phyloP scores from a whole-genome alignment of 2,113 vertebrate species.

The Nyctibius bracteatus region DNA sequence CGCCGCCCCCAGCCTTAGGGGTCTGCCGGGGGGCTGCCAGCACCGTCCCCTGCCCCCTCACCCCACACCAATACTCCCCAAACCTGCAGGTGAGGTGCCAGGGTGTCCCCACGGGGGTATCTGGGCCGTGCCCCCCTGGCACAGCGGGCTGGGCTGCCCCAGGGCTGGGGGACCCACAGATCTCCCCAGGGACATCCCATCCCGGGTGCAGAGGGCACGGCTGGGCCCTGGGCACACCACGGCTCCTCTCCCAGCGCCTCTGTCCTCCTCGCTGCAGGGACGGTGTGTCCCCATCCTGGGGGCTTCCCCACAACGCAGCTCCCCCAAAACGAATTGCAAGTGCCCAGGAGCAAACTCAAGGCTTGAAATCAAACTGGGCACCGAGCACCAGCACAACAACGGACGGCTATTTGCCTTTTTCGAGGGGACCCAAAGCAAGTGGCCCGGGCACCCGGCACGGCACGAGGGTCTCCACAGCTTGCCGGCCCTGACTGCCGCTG shows the following conservation, averaged over 20 bases:
- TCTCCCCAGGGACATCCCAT: not conserved
- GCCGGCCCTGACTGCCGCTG: rapidly evolving
- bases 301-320: not conserved
- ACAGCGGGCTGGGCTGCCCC: not conserved
- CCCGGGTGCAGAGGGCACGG: rapidly evolving
- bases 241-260: not conserved
- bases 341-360: not conserved
- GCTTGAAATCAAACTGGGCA: not conserved
- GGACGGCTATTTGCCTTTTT: not conserved
- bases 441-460: rapidly evolving
- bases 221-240: rapidly evolving
- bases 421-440: not conserved
- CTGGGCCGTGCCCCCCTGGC: rapidly evolving
- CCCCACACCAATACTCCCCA: rapidly evolving
- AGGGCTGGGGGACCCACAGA: not conserved
- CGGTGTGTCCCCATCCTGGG: rapidly evolving
- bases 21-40: not conserved
- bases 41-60: not conserved
- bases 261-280: rapidly evolving
- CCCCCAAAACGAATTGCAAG: not conserved
- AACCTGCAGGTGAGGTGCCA: not conserved
- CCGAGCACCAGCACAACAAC: not conserved
- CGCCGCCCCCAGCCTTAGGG: not conserved
- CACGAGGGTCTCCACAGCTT: not conserved
- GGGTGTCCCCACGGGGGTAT: rapidly evolving